A percentile compares a stretch with the other conserved stretches of the same genome.
Evolutionary conservation across 2,113 vertebrate genomes (phyloP).

Genomic region (Cyanoramphus novaezelandiae): DNA sequence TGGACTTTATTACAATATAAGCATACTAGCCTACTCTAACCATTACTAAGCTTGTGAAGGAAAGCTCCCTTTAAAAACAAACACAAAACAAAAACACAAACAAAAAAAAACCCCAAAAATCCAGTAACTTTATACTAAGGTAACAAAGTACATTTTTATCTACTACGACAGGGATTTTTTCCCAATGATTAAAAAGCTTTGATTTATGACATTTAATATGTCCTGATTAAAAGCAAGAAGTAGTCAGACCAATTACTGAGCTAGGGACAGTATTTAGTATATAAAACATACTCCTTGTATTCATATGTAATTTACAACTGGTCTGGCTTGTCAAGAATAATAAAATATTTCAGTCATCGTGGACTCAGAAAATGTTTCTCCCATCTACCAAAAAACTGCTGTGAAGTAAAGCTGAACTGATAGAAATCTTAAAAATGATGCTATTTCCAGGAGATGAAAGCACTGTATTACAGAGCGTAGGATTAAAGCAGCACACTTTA

Average conservation of each 20-base stretch:
- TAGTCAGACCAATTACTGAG: neutral
- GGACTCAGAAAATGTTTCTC: neutral
- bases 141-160: neutral
- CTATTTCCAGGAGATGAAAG: neutral
- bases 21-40: neutral
- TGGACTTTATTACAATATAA: neutral
- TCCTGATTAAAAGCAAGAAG: neutral
- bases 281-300: neutral
- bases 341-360: neutral
- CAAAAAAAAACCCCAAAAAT: neutral
- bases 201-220: neutral
- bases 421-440: neutral
- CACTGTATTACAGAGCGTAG: fast-evolving
- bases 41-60: neutral
- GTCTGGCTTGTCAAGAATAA: neutral
- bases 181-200: neutral
- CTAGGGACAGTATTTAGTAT: neutral
- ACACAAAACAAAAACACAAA: neutral
- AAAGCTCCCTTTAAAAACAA: neutral
- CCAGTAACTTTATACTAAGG: neutral
- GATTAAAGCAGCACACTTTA: neutral
- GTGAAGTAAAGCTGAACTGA: neutral
- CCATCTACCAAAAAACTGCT: neutral
- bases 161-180: neutral
- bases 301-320: neutral